Evolutionary conservation across 2,888 invertebrate genomes (phyloP).

Genomic region (Drosophila birchii): DNA sequence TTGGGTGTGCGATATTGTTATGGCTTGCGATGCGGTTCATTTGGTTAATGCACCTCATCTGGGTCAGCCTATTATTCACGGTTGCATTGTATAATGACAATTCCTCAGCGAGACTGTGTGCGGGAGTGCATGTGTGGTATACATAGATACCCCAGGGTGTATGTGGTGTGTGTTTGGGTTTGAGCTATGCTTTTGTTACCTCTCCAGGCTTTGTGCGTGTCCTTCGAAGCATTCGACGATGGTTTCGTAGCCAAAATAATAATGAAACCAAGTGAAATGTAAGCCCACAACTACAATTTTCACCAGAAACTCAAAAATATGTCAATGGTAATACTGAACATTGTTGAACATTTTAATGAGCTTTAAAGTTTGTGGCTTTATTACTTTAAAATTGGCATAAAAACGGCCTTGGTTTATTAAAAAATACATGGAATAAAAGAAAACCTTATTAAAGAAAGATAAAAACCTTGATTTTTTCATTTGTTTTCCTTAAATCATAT

Average conservation of each 20-base stretch:
- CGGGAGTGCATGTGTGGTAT: constrained; percentile 2
- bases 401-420: too few species aligned
- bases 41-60: constrained; percentile 72
- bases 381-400: neutral
- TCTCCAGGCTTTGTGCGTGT: constrained; percentile 11
- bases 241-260: constrained; percentile 19
- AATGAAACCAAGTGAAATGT: constrained; percentile 6
- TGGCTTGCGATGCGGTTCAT: constrained; percentile 72
- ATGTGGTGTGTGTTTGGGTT: constrained; percentile 2
- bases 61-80: constrained; percentile 67
- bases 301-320: neutral
- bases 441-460: neutral
- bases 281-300: neutral
- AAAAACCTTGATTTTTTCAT: neutral
- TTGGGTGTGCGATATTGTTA: constrained; percentile 31
- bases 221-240: constrained; percentile 15
- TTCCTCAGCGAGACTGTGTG: constrained; percentile 8
- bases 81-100: constrained; percentile 46
- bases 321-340: neutral
- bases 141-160: constrained; percentile 11
- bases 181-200: constrained; percentile 28
- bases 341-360: too few species aligned
- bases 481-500: neutral
- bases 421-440: too few species aligned
- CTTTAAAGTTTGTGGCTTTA: neutral